Conservation (phyloP, 2,888 invertebrate species). For the Cacoxenus indagator region DNA sequence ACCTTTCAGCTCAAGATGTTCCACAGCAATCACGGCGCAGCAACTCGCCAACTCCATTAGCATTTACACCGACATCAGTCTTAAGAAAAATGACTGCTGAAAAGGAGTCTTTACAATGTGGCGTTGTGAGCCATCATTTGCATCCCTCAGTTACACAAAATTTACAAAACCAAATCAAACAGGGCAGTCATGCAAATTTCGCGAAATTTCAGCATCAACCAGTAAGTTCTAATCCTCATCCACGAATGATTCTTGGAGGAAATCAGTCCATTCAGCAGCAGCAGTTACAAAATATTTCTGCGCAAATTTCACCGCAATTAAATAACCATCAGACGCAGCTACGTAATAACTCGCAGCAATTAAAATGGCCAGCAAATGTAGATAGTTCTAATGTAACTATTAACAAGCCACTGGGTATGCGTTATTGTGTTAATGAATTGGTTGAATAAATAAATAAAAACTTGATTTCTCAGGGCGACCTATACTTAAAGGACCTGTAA, state of each 20-base stretch:
- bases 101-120: slow-evolving; percentile 74
- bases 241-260: slow-evolving; percentile 68
- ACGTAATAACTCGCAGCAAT: slow-evolving; percentile 39
- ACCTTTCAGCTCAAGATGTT: slow-evolving; percentile 23
- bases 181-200: slow-evolving; percentile 27
- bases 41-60: slow-evolving; percentile 79
- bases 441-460: neutral
- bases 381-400: slow-evolving; percentile 36
- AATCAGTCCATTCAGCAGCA: slow-evolving; percentile 42
- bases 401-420: slow-evolving; percentile 58
- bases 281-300: slow-evolving; percentile 35
- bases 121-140: slow-evolving; percentile 28
- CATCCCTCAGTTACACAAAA: slow-evolving; percentile 34
- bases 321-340: slow-evolving; percentile 39
- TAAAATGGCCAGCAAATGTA: slow-evolving; percentile 40
- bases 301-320: slow-evolving; percentile 51
- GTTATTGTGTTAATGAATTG: neutral
- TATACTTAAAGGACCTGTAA: slow-evolving; percentile 66
- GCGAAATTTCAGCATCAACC: slow-evolving; percentile 42
- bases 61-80: slow-evolving; percentile 95
- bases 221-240: slow-evolving; percentile 42
- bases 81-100: slow-evolving; percentile 95
- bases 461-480: slow-evolving; percentile 62
- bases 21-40: slow-evolving; percentile 50
- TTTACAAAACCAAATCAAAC: slow-evolving; percentile 37